A percentile compares a stretch with the other conserved stretches of the same genome.
Conservation (phyloP, 30 jellyfish, hydroid and myxozoan species). For the Chironex yamaguchii region DNA sequence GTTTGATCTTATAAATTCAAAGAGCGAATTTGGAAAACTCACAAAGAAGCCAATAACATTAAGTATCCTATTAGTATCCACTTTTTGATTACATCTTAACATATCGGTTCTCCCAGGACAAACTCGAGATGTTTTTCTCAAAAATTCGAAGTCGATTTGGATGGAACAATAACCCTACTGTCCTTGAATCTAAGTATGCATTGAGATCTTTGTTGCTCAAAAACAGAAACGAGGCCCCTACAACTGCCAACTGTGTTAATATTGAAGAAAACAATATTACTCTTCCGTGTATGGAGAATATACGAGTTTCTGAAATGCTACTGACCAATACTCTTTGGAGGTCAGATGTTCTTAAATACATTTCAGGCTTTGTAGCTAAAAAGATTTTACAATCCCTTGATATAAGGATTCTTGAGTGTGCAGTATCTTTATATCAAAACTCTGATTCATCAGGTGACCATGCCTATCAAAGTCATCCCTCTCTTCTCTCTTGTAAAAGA, state of each 20-base stretch:
- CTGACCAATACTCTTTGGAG: constrained; percentile 29
- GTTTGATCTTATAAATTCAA: constrained; percentile 56
- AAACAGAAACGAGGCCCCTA: constrained; percentile 26
- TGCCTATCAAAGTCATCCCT: neutral
- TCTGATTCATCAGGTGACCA: neutral
- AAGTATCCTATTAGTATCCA: neutral
- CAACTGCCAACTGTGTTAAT: constrained; percentile 48
- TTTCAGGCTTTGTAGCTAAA: constrained; percentile 27
- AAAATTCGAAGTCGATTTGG: constrained; percentile 55
- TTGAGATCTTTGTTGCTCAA: constrained; percentile 21
- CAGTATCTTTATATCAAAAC: neutral
- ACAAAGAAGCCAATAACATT: constrained; percentile 25
- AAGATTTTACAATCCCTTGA: neutral
- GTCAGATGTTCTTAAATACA: constrained; percentile 41
- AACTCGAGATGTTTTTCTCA: constrained; percentile 36
- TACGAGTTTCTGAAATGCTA: neutral
- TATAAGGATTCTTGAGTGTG: constrained; percentile 50
- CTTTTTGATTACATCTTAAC: constrained; percentile 8
- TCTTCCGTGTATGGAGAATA: too few relatives aligned
- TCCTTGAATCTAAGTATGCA: constrained; percentile 27
- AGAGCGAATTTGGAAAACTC: constrained; percentile 38
- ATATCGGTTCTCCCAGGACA: constrained; percentile 21
- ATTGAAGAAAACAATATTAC: neutral
- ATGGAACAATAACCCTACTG: constrained; percentile 45
- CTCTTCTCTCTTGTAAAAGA: constrained; percentile 36